phyloP scores from a whole-genome alignment of 2,113 vertebrate genomes.

The Nematolebias whitei region DNA sequence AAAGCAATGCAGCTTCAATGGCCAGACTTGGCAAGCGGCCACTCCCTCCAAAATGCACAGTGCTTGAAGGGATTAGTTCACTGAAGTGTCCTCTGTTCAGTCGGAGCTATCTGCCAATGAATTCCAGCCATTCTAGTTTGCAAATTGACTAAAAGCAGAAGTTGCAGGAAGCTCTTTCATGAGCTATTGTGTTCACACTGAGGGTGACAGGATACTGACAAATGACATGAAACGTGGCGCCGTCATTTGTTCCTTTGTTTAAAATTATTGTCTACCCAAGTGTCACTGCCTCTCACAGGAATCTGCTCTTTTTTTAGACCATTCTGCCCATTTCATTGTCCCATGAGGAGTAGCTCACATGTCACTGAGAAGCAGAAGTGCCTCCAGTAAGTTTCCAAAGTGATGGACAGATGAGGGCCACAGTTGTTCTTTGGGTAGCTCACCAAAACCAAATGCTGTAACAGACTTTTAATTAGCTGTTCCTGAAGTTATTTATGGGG shows the following conservation, averaged over 20 bases:
- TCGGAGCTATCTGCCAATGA: conserved; percentile 69
- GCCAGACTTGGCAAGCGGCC: conserved; percentile 59
- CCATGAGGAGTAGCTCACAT: conserved; percentile 22
- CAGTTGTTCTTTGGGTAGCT: too few relatives aligned
- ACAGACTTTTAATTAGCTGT: too few relatives aligned
- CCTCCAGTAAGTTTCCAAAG: too few relatives aligned
- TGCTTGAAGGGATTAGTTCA: conserved; percentile 70
- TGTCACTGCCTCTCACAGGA: conserved; percentile 17
- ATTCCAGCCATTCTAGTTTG: conserved; percentile 68
- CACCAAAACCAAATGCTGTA: too few relatives aligned
- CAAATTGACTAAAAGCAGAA: conserved; percentile 67
- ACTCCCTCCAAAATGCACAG: conserved; percentile 60
- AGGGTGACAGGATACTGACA: conserved; percentile 56
- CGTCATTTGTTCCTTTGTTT: conserved; percentile 52
- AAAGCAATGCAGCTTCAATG: conserved; percentile 50
- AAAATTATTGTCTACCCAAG: conserved; percentile 37
- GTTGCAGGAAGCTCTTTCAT: conserved; percentile 56
- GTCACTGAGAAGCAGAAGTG: neutral
- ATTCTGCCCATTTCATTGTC: conserved; percentile 16
- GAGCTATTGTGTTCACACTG: conserved; percentile 52
- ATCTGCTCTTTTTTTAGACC: conserved; percentile 15
- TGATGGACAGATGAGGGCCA: too few relatives aligned
- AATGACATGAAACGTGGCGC: conserved; percentile 42
- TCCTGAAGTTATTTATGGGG: too few relatives aligned
- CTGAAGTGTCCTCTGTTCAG: conserved; percentile 68